Conservation (phyloP, 1,140 invertebrate genomes). For the Drosophila saltans region DNA sequence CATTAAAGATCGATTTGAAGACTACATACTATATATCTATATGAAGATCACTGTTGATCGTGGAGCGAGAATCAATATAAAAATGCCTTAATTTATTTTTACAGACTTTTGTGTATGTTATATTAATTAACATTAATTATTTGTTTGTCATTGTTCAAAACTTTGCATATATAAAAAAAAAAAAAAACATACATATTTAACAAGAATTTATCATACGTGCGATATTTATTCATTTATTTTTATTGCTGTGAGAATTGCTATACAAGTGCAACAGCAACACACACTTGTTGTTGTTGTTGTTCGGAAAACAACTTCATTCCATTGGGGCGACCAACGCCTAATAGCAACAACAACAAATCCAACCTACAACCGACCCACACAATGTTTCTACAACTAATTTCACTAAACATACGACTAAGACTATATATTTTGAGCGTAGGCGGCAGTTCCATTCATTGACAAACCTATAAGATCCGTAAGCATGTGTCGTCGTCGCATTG, state of each 20-base stretch:
- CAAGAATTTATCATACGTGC: conserved; percentile 34
- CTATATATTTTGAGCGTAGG: conserved; percentile 11
- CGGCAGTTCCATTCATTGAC: conserved; percentile 2
- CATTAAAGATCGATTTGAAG: conserved; percentile 39
- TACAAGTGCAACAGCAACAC: conserved; percentile 16
- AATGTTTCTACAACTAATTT: conserved; percentile 26
- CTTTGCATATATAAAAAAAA: background rate
- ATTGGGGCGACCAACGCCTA: conserved; percentile 5
- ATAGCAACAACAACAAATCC: background rate
- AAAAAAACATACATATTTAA: background rate
- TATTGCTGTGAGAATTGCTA: conserved; percentile 51
- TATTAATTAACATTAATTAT: conserved; percentile 57
- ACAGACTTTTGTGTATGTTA: conserved; percentile 26
- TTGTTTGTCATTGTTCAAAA: conserved; percentile 15
- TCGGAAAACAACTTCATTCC: conserved; percentile 2
- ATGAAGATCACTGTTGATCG: conserved; percentile 20
- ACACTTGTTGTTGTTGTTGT: conserved; percentile 6
- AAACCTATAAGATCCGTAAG: conserved; percentile 8
- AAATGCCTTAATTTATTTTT: conserved; percentile 1
- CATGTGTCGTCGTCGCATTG: background rate
- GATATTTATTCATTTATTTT: conserved; percentile 15
- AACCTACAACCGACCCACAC: conserved; percentile 3
- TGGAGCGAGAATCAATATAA: background rate
- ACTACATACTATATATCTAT: conserved; percentile 41
- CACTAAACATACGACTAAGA: conserved; percentile 6